Base-by-base conservation (phyloP, 1,140 invertebrate genomes). In the Euura saliciscinereae region DNA sequence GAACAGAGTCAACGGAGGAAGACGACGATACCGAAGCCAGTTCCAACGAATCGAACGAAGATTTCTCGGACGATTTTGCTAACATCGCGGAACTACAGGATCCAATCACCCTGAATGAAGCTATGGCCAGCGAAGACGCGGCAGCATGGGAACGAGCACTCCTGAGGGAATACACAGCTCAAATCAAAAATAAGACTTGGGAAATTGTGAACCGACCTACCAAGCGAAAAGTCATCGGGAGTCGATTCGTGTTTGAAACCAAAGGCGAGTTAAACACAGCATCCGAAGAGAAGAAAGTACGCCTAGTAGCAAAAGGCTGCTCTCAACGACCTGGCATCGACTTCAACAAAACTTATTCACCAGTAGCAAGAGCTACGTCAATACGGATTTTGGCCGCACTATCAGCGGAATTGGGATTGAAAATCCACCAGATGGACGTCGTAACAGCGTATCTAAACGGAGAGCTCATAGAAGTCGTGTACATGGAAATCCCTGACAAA, bases 191-290 rank as follows among this genome's bases (percentile, higher is more conserved):
- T 13, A 65, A 70, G 10, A 66, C 65, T 4, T 73, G 51, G 43
- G 45, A 67, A 2, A 66, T 70, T 10, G 65, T 67, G 44, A 6
- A 10, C 4, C 13, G 43, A 51, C 68, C 68, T 7, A 45, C 45
- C 28, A 46, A 70, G n/a, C 1, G 8, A 71, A 70, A 70, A 81
- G 77, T 83, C 73, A 73, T 83, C 10, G 79, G 78, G 6, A 73
- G 75, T 73, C 74, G 78, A 70, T 82, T 82, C 75, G 83, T 87
- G 4, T 79, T 81, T 13, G 80, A 76, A 72, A 75, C 76, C 8
- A 85, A 85, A 43, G 8, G 45, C 70, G 28, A 28, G 28, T 28
- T 28, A 28, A 46, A 76, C 59, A 65, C 51, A n/a, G 43, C 65
- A 6, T 3, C 74, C 5, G 64, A 65, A 59, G n/a, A 69, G 1